Evolutionary conservation across 2,113 vertebrate species (phyloP).

Genomic region (Orthonyx spaldingii): DNA sequence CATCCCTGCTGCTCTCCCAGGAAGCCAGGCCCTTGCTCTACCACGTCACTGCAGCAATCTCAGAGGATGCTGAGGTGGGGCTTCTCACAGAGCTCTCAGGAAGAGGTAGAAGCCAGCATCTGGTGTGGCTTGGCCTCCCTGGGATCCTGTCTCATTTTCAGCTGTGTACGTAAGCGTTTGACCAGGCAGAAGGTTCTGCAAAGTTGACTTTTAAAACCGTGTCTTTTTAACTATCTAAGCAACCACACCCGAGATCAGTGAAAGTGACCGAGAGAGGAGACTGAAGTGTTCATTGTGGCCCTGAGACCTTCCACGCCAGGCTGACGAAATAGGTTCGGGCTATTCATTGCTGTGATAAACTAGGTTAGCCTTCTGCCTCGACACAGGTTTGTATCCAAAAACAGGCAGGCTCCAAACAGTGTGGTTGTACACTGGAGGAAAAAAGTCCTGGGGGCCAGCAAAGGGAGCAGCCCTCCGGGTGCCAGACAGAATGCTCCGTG

Average conservation of each 20-base stretch:
- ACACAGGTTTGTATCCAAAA: background rate
- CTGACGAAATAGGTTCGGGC: background rate
- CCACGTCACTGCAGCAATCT: background rate
- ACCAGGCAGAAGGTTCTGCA: background rate
- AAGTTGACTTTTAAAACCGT: background rate
- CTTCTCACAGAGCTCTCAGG: background rate
- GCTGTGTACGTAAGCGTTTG: background rate
- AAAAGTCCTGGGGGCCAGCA: background rate
- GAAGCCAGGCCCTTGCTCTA: background rate
- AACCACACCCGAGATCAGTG: background rate
- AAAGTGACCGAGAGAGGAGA: background rate
- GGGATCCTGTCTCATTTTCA: background rate
- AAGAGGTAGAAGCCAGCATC: background rate
- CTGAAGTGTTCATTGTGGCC: background rate
- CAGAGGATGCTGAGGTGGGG: background rate
- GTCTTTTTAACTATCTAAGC: background rate
- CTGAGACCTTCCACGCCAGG: background rate
- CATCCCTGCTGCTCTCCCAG: background rate
- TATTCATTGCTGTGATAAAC: background rate
- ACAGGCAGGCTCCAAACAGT: too few species aligned
- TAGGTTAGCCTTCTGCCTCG: background rate
- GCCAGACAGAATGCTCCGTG: fast-evolving
- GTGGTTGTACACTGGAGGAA: too few species aligned
- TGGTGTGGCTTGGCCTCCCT: background rate
- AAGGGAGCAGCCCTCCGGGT: fast-evolving